Conservation (phyloP, 2,797 vertebrate species). For the Leuciscus waleckii region DNA sequence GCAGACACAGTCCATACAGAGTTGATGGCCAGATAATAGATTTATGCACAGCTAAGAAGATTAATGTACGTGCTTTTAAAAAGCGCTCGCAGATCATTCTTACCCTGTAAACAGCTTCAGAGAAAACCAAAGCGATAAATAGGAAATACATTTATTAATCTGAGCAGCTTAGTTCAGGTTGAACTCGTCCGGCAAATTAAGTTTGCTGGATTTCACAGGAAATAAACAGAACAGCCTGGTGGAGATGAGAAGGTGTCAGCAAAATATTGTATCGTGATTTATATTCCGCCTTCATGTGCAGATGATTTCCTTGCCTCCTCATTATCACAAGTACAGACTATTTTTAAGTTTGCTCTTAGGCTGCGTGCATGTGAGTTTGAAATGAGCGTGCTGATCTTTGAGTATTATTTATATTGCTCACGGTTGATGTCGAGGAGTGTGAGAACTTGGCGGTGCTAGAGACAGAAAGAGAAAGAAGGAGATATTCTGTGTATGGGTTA, state of each 20-base stretch:
- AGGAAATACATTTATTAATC: constrained; percentile 84
- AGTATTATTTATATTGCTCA: constrained; percentile 37
- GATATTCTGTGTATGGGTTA: not conserved
- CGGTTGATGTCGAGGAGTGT: constrained; percentile 21
- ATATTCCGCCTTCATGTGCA: constrained; percentile 53
- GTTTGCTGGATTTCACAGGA: constrained; percentile 83
- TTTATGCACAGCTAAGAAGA: constrained; percentile 78
- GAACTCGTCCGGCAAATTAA: constrained; percentile 82
- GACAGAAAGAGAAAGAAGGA: not conserved
- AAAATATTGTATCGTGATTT: constrained; percentile 63
- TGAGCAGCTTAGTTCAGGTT: constrained; percentile 86
- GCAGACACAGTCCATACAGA: constrained; percentile 22
- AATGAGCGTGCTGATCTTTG: constrained; percentile 29
- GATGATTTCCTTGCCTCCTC: constrained; percentile 41
- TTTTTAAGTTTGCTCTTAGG: constrained; percentile 32
- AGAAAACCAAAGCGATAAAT: constrained; percentile 84
- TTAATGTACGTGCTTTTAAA: constrained; percentile 74
- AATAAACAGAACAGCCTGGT: constrained; percentile 74
- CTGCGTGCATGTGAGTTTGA: constrained; percentile 13
- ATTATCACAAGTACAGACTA: constrained; percentile 44
- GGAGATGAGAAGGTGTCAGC: constrained; percentile 64
- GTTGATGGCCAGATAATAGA: constrained; percentile 78
- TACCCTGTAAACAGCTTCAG: constrained; percentile 81
- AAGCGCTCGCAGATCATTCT: constrained; percentile 73
- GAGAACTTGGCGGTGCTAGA: not conserved